Conservation (phyloP, 2,888 invertebrate genomes). For the Ochlodes sylvanus region DNA sequence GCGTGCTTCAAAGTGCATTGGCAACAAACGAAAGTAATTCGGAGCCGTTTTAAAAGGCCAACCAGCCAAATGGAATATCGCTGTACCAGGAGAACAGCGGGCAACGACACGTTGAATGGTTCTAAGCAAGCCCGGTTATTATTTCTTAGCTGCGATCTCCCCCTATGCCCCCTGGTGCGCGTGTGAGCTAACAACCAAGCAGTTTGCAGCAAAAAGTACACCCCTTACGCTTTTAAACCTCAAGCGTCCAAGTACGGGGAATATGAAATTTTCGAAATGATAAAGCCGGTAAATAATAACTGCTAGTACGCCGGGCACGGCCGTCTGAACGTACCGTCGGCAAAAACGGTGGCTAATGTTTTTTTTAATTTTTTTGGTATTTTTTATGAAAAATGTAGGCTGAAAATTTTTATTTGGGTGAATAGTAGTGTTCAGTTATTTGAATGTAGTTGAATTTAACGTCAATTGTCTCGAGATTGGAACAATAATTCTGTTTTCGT, state of each 20-base stretch:
- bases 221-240: constrained; percentile 82
- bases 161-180: constrained; percentile 69
- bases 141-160: constrained; percentile 76
- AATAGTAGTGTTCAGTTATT: too few relatives aligned
- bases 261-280: constrained; percentile 86
- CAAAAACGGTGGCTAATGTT: constrained; percentile 45
- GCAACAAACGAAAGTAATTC: not conserved
- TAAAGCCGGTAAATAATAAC: constrained; percentile 85
- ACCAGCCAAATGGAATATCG: constrained; percentile 12
- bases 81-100: constrained; percentile 42
- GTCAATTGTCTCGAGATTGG: too few relatives aligned
- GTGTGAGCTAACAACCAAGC: constrained; percentile 70
- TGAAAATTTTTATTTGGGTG: too few relatives aligned
- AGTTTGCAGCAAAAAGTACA: constrained; percentile 79
- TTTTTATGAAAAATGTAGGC: too few relatives aligned
- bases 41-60: not conserved
- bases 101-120: constrained; percentile 46
- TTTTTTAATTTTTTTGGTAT: not conserved
- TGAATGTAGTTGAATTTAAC: too few relatives aligned
- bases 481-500: too few relatives aligned
- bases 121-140: constrained; percentile 78
- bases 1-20: not conserved
- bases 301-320: constrained; percentile 78
- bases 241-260: constrained; percentile 84
- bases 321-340: constrained; percentile 59